Evolutionary conservation across 2,888 invertebrate species (phyloP), one percentile per base, ranked within the genome.

Genomic region (Nemotelus pantherinus): DNA sequence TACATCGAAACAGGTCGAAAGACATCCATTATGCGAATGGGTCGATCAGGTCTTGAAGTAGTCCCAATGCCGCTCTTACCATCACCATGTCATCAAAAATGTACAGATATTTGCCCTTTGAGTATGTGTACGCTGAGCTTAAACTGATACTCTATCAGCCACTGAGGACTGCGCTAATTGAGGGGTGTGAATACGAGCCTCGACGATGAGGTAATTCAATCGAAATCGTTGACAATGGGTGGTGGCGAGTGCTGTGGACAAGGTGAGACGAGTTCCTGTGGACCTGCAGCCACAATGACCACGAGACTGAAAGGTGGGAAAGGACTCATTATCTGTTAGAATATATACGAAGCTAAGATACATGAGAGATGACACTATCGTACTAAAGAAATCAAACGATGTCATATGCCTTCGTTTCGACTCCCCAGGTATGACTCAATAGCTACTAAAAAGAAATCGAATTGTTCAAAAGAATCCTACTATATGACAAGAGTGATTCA

Each of bases 81-180:
- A 57, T 10, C 57, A 25, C 5, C n/a, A 44, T 67, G 10, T 44
- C n/a, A 10, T 48, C 47, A 67, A 67, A 50, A 47, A 65, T 67
- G 48, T 67, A 50, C 50, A 67, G 50, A 48, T 25, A 50, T 67
- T 67, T 47, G 50, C 48, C 10, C 47, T 53, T 25, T 25, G 25
- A 39, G 70, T 70, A 53, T 68, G 6, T 41, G 70, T 53, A 43
- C 41, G 3, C 7, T 7, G 41, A 60, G 70, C 70, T 70, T 47
- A 44, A 10, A 41, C 70, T 10, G 55, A 70, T 47, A 55, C 70
- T 70, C 55, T 41, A 9, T 7, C 53, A 65, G 55, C n/a, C 55
- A 70, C 53, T 47, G 53, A 41, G 70, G 55, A 77, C 75, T 77
- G 79, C 70, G 71, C 79, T 79, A 79, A 79, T 79, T 79, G 79